Percentiles rank a stretch among this genome's conserved stretches.
phyloP scores from a whole-genome alignment of 2,888 invertebrate genomes.

The Habroteleia sp. region DNA sequence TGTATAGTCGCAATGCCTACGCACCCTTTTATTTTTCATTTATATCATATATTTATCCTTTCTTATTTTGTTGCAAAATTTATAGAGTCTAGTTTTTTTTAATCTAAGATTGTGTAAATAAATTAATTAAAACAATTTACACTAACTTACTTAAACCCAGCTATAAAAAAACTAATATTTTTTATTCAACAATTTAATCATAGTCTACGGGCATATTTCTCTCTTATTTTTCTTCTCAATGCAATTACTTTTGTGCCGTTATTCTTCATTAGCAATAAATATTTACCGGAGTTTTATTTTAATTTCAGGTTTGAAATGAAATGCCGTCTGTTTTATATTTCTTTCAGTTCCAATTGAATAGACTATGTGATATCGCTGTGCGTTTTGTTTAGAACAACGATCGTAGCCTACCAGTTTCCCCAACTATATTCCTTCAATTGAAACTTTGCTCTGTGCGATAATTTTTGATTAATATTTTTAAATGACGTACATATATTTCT shows the following conservation, averaged over 20 bases:
- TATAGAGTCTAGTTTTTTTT: too few relatives aligned
- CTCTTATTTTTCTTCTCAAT: background rate
- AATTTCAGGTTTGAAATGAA: conserved; percentile 16
- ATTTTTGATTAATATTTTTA: conserved; percentile 22
- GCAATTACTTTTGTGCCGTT: background rate
- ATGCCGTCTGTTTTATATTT: conserved; percentile 4
- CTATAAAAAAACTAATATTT: background rate
- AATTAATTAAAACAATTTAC: background rate
- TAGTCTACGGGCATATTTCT: background rate
- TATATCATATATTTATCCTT: too few relatives aligned
- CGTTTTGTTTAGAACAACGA: background rate
- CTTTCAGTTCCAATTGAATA: conserved; percentile 17
- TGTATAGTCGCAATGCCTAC: too few relatives aligned
- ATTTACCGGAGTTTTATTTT: conserved; percentile 8
- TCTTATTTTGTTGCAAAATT: too few relatives aligned
- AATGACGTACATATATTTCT: conserved; percentile 15
- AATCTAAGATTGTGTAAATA: too few relatives aligned
- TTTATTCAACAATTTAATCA: conserved; percentile 6
- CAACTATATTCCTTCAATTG: conserved; percentile 6
- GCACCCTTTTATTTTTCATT: too few relatives aligned
- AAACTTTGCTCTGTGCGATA: conserved; percentile 8
- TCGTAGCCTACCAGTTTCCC: background rate
- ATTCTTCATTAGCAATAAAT: conserved; percentile 3
- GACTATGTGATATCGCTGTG: conserved; percentile 6
- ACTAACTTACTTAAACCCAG: background rate